phyloP scores from a whole-genome alignment of 1,140 invertebrate species.

The Drosophila cardini region DNA sequence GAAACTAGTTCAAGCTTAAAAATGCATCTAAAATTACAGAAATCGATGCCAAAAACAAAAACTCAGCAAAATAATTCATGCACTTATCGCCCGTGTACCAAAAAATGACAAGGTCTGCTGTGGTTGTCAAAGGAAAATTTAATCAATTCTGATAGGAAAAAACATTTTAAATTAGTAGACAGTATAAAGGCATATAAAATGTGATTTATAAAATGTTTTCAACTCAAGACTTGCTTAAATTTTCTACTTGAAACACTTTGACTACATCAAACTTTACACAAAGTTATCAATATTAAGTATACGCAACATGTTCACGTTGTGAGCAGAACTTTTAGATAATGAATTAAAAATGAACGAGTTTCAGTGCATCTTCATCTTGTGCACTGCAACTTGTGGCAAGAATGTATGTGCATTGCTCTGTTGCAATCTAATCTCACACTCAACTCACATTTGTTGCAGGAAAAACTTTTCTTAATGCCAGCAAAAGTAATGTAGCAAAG shows the following conservation, averaged over 20 bases:
- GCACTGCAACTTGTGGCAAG: neutral
- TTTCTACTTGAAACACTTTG: too few species aligned
- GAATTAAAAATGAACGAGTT: constrained; percentile 8
- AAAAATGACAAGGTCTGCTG: too few species aligned
- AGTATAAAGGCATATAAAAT: too few species aligned
- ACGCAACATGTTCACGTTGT: neutral
- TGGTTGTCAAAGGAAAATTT: too few species aligned
- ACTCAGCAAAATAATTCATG: too few species aligned
- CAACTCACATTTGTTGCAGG: constrained; percentile 19
- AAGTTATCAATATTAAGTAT: neutral
- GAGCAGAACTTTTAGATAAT: neutral
- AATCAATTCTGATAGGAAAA: too few species aligned
- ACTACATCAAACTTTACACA: too few species aligned
- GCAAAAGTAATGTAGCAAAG: neutral
- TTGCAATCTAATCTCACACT: constrained; percentile 34
- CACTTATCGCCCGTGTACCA: too few species aligned
- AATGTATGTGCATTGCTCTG: constrained; percentile 10
- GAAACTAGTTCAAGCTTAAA: too few species aligned
- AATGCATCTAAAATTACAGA: neutral
- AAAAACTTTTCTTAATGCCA: constrained; percentile 13
- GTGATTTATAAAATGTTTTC: too few species aligned
- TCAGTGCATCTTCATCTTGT: neutral
- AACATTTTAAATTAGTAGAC: too few species aligned
- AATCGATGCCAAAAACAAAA: neutral
- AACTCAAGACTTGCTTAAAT: too few species aligned